These are phyloP conservation scores for Gymnogyps californianus DNA, from an alignment of 2,113 vertebrate species.

Conservation along the genomic window DNA sequence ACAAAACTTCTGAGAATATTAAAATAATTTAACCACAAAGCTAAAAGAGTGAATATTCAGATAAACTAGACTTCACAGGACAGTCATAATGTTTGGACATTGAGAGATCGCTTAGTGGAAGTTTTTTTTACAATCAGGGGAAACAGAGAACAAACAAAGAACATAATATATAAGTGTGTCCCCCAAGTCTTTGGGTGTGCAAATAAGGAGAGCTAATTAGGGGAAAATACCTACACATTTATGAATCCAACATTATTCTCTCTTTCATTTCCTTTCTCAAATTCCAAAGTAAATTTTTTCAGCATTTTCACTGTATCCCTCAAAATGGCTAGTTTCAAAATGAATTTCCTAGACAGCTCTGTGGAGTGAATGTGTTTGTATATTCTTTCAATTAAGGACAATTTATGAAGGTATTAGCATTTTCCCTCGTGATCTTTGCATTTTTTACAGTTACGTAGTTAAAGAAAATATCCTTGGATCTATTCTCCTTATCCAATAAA, in stretches of 20 bases:
- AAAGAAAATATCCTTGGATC: neutral
- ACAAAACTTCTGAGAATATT: neutral
- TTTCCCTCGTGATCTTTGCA: neutral
- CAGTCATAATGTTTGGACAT: neutral
- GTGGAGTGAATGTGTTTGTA: neutral
- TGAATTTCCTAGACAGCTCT: neutral
- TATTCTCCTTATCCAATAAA: neutral
- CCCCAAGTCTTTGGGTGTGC: neutral
- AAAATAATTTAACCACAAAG: neutral
- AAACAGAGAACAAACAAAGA: neutral
- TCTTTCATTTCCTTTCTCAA: neutral
- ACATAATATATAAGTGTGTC: neutral
- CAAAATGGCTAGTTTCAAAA: neutral
- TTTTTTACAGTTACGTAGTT: neutral
- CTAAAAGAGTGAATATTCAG: neutral
- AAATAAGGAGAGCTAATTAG: neutral
- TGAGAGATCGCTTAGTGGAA: neutral
- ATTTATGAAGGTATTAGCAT: neutral
- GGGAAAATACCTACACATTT: neutral
- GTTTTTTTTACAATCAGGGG: neutral
- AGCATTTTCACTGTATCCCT: neutral
- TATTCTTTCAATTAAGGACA: neutral
- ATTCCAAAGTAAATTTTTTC: neutral
- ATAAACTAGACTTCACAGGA: neutral
- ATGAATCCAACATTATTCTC: neutral